Base-by-base conservation (phyloP, 2,113 vertebrate genomes). In the Puma concolor region DNA sequence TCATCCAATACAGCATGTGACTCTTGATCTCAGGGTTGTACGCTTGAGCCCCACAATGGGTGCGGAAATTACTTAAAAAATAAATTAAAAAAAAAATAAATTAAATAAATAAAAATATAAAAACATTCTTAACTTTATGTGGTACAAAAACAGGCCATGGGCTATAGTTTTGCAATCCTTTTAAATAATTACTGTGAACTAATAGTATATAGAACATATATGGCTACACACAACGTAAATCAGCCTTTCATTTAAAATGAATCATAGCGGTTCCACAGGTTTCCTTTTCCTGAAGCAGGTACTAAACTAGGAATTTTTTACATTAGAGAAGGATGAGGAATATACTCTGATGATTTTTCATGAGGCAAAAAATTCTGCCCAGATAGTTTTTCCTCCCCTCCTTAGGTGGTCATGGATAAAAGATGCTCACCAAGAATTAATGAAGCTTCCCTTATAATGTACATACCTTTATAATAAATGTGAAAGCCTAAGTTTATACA, bases 171-270 rank as follows among this genome's bases (percentile, higher is more conserved):
- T 48, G 36, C 48, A 44, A 52, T 11, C 11, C 21, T 52, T 36
- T 9, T 94, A 95, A 98, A 90, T 54, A 92, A 48, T 86, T 91
- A 88, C 48, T 81, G 76, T 29, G n/a, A 96, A 52, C 63, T 72
- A 85, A 88, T 0, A 52, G 23, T 13, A 67, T 29, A 79, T 48
- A 96, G 48, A 50, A 95, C 84, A 74, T 44, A 71, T 2, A 74
- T 0, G 76, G 74, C 31, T 83, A 36, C 6, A n/a, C 7, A 50
- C n/a, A 88, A 93, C 38, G 69, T 36, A 57, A 92, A 64, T 74
- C 44, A 66, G 33, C 5, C 44, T 95, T 90, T 91, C 79, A 79
- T 54, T 97, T 95, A 66, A 96, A 88, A 92, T 33, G 54, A 93
- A 72, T 17, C 41, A 71, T 19, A 66, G 10, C 74, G n/a, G 10